Conservation (phyloP, 2,888 invertebrate species). For the Anthophora plumipes region DNA sequence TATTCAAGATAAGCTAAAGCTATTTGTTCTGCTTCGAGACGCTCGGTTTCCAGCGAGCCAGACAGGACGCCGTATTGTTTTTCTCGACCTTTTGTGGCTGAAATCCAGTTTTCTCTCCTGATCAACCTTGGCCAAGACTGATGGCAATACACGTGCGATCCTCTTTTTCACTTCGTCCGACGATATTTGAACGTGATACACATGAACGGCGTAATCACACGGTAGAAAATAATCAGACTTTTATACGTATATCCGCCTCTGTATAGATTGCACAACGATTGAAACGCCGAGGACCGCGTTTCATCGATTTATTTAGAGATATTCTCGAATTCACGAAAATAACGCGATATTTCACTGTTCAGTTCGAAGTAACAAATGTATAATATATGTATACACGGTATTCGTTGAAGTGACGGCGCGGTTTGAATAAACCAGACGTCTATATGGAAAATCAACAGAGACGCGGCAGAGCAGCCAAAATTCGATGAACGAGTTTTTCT, state of each 20-base stretch:
- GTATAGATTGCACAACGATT: no score
- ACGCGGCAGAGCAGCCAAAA: neutral
- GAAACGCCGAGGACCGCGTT: no score
- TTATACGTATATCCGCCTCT: no score
- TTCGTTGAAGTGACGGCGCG: neutral
- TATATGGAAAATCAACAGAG: conserved; percentile 3
- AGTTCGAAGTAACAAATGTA: no score
- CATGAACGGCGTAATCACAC: neutral
- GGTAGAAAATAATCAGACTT: no score
- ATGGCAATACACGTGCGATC: neutral
- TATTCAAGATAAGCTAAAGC: neutral
- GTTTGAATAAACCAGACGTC: neutral
- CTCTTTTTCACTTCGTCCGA: neutral
- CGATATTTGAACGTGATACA: neutral
- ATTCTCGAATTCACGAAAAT: no score
- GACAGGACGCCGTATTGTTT: neutral
- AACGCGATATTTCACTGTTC: no score
- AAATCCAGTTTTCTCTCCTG: conserved; percentile 5
- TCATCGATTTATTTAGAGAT: no score
- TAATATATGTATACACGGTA: no score
- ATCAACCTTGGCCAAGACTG: neutral
- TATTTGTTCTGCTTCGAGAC: neutral
- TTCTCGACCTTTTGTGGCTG: neutral
- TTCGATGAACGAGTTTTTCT: conserved; percentile 53
- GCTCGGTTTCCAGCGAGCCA: neutral